Percentiles rank a stretch among this genome's conserved stretches.
phyloP scores from a whole-genome alignment of 2,113 vertebrate genomes.

The Peucedramus taeniatus region DNA sequence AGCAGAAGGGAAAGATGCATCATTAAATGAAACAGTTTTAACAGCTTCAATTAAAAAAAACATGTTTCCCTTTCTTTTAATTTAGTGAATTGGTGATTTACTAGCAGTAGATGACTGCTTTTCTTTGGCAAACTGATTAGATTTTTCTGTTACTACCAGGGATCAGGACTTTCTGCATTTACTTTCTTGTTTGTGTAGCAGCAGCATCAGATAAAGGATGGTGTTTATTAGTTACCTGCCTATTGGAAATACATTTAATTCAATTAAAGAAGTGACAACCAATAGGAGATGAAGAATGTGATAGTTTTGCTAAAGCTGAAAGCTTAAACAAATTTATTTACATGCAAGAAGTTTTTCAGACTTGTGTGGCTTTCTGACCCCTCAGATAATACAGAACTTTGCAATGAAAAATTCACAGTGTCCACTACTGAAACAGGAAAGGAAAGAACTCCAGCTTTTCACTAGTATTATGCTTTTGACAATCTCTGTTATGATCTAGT shows the following conservation, averaged over 20 bases:
- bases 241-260: not conserved
- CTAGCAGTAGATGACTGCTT: not conserved
- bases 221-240: not conserved
- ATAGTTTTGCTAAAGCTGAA: not conserved
- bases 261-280: not conserved
- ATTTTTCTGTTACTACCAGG: not conserved
- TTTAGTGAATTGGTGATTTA: not conserved
- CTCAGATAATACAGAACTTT: not conserved
- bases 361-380: not conserved
- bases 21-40: not conserved
- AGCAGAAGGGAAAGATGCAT: not conserved
- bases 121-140: not conserved
- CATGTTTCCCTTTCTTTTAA: not conserved
- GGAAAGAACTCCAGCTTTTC: not conserved
- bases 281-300: not conserved
- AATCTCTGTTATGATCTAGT: not conserved
- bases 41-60: not conserved
- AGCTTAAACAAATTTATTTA: not conserved
- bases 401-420: not conserved
- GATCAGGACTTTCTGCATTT: not conserved
- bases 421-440: not conserved
- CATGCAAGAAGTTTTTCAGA: not conserved
- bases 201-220: not conserved
- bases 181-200: conserved; percentile 12
- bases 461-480: not conserved